These are phyloP conservation scores for Campylomormyrus tamandua DNA, from an alignment of 2,113 vertebrate species.

Conservation along the genomic window DNA sequence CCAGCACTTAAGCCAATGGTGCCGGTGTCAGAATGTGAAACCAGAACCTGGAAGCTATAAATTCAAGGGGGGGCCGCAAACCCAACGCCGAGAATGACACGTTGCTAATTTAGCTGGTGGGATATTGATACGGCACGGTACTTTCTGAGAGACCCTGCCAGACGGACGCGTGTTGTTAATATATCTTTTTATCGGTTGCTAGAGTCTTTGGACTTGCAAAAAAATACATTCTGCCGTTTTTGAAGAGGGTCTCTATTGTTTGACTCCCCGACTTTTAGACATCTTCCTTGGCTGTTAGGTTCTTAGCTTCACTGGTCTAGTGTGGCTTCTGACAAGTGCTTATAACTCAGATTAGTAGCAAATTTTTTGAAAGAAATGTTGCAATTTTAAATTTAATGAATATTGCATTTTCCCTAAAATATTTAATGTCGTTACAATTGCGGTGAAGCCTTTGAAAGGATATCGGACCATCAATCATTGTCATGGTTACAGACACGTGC, in stretches of 20 bases:
- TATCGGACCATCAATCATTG: not conserved
- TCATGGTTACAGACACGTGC: not conserved
- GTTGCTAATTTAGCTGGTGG: constrained; percentile 5
- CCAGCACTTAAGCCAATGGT: not conserved
- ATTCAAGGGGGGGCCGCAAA: constrained; percentile 5
- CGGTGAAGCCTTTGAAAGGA: not conserved
- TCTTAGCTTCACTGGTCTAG: not conserved
- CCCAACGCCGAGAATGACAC: not conserved
- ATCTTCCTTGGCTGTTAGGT: not conserved
- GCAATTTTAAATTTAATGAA: not conserved
- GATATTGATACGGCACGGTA: not conserved
- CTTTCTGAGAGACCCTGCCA: not conserved
- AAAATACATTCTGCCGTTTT: not conserved
- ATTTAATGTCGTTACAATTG: not conserved
- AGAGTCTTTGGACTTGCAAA: not conserved
- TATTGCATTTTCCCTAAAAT: not conserved
- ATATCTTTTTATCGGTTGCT: not conserved
- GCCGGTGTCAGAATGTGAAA: constrained; percentile 11
- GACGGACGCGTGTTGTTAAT: not conserved
- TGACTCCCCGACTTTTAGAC: not conserved
- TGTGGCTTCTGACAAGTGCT: not conserved
- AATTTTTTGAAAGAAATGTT: not conserved
- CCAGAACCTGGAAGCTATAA: constrained; percentile 17
- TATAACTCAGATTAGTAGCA: not conserved
- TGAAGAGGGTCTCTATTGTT: not conserved